Evolutionary conservation across 2,888 invertebrate genomes (phyloP).

Genomic region (Poecilobothrus nobilitatus): DNA sequence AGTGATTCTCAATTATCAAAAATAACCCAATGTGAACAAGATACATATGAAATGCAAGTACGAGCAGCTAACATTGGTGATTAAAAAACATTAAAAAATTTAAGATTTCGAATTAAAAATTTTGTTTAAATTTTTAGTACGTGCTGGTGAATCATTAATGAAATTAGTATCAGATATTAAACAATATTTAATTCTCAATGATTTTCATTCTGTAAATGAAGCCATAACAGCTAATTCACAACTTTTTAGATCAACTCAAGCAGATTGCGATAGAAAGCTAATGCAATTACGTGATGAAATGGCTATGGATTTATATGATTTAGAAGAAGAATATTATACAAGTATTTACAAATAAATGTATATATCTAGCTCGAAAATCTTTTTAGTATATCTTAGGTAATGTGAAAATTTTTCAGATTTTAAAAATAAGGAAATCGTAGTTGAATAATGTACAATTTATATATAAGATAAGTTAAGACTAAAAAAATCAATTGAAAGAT

Average conservation of each 20-base stretch:
- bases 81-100: constrained; percentile 13
- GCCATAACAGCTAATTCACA: constrained; percentile 91
- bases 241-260: constrained; percentile 79
- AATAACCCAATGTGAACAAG: constrained; percentile 89
- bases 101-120: not conserved
- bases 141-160: constrained; percentile 94
- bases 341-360: constrained; percentile 41
- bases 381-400: not conserved
- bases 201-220: constrained; percentile 96
- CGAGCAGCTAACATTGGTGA: constrained; percentile 84
- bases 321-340: constrained; percentile 44
- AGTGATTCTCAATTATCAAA: constrained; percentile 82
- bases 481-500: no score
- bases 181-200: constrained; percentile 94
- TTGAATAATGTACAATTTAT: no score
- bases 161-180: constrained; percentile 96
- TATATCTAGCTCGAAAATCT: not conserved
- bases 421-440: no score
- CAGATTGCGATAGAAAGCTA: constrained; percentile 86
- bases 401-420: not conserved
- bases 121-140: constrained; percentile 51
- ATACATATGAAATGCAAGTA: constrained; percentile 95
- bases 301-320: constrained; percentile 65
- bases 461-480: no score
- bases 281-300: constrained; percentile 90